phyloP scores from a whole-genome alignment of 2,113 vertebrate genomes.

The Brachypteracias leptosomus region DNA sequence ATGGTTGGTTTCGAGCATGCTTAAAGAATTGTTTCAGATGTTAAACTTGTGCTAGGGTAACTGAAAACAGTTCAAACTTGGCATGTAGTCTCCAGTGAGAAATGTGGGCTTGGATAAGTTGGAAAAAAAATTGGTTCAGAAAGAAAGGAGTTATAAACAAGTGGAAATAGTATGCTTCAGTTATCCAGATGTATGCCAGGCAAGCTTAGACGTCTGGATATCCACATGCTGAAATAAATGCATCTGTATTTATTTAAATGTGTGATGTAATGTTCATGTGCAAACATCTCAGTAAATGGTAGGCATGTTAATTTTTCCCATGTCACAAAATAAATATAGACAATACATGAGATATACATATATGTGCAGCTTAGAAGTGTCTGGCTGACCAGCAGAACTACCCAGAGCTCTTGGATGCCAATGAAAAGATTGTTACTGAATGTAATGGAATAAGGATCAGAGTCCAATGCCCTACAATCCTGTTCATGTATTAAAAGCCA shows the following conservation, averaged over 20 bases:
- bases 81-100: slow-evolving; percentile 57
- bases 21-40: slow-evolving; percentile 65
- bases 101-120: slow-evolving; percentile 63
- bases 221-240: slow-evolving; percentile 59
- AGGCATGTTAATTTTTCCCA: slow-evolving; percentile 63
- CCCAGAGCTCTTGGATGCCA: not conserved
- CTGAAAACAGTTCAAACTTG: slow-evolving; percentile 63
- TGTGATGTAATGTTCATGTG: slow-evolving; percentile 68
- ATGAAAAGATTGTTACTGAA: not conserved
- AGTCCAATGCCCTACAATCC: not conserved
- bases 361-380: not conserved
- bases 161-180: slow-evolving; percentile 60
- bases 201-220: slow-evolving; percentile 53
- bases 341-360: slow-evolving; percentile 30
- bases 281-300: slow-evolving; percentile 70
- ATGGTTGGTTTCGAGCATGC: slow-evolving; percentile 52
- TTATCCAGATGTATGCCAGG: slow-evolving; percentile 66
- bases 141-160: slow-evolving; percentile 70
- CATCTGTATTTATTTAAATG: slow-evolving; percentile 68
- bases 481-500: slow-evolving; percentile 24
- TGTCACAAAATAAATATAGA: slow-evolving; percentile 61
- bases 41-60: slow-evolving; percentile 59
- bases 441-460: not conserved
- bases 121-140: slow-evolving; percentile 64
- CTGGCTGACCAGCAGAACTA: slow-evolving; percentile 32